Conservation (phyloP, 92 coral and sea anemone species). For the Porites lobata region DNA sequence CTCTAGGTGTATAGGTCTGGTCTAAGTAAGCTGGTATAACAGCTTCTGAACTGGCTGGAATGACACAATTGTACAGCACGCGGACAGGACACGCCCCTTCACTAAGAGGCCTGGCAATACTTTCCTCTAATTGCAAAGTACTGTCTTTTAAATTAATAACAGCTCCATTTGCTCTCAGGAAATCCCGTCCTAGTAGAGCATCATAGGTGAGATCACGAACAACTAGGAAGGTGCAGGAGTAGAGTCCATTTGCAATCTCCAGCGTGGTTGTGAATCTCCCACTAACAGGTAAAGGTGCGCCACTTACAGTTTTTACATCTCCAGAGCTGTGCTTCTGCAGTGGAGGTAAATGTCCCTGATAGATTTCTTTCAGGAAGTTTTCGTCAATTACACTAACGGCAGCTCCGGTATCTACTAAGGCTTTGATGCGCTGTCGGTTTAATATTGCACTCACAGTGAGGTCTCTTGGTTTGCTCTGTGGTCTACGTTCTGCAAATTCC, state of each 20-base stretch:
- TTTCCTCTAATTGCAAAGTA: neutral
- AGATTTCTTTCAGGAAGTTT: neutral
- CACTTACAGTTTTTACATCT: neutral
- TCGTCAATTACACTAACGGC: neutral
- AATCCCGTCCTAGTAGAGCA: neutral
- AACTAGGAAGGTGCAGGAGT: neutral
- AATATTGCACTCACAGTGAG: neutral
- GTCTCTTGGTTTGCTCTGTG: neutral
- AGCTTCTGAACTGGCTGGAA: neutral
- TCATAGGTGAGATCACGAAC: neutral
- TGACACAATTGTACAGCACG: neutral
- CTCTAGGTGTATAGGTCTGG: neutral
- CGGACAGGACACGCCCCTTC: neutral
- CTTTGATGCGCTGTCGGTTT: neutral
- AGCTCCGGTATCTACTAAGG: constrained; percentile 1
- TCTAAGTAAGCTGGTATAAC: neutral
- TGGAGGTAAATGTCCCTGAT: neutral
- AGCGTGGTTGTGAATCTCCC: neutral
- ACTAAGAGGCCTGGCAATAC: no score
- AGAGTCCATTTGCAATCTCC: neutral
- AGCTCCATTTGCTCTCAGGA: neutral
- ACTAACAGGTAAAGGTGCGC: neutral
- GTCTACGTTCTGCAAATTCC: neutral
- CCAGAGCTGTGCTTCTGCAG: neutral
- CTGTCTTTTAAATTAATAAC: neutral